Evolutionary conservation across 2,888 invertebrate genomes (phyloP), one percentile per base, ranked within the genome.

Genomic region (Diogma glabrata): DNA sequence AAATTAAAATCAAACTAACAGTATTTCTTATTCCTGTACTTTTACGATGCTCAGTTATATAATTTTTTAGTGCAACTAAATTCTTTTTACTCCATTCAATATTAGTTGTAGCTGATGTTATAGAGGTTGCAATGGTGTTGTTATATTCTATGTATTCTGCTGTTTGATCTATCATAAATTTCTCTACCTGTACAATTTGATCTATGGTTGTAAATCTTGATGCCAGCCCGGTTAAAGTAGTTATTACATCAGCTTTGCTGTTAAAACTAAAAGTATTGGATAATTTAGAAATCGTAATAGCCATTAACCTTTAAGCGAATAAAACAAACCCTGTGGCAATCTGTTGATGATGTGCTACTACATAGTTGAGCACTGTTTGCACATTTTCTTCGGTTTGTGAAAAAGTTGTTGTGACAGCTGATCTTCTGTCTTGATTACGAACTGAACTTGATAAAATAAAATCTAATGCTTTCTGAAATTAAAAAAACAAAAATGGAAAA

Each of bases 311-410:
- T 43, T 20, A 3, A 19, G 5, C 12, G 20, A 40, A 40, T 36
- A 36, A 19, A 40, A 20, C n/a, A 20, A 16, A 36, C 36, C 36
- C 36, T 16, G 14, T 17, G 12, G 6, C 17, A 36, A 36, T 36
- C 2, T 36, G 14, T 0, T 61, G 57, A 38, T 52, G 47, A n/a
- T 64, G 57, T 2, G 47, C 36, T 1, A 60, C 66, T 4, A 82
- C 61, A 52, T 74, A 73, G 1, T 76, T 64, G 48, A 80, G 67
- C 0, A 78, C 79, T 1, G 76, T 58, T 3, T 71, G 63, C 1
- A 77, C 66, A 51, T 81, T 76, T 55, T 69, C 69, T 46, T 74
- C 71, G 57, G 76, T 77, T 51, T 75, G 72, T 0, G 70, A 62
- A 33, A 78, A 69, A 0, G 79, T 73, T 7, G 75, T 71, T 1